These are phyloP conservation scores for Luehdorfia chinensis DNA, from an alignment of 1,140 invertebrate species.

Conservation along the genomic window DNA sequence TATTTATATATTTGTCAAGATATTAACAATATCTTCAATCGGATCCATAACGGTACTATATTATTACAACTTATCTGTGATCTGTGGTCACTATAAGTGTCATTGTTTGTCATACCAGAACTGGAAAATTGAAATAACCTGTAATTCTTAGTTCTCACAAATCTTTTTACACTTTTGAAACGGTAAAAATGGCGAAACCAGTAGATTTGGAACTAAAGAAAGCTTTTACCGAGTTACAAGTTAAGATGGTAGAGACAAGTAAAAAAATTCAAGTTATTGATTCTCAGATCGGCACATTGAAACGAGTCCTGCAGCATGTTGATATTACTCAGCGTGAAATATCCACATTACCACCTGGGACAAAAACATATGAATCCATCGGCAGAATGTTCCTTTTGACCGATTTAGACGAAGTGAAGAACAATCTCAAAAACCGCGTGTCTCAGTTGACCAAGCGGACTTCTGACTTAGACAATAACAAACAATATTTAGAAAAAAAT, in stretches of 20 bases:
- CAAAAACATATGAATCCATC: conserved; percentile 88
- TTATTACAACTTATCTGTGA: too few species aligned
- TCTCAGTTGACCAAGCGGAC: conserved; percentile 83
- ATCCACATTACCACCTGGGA: conserved; percentile 77
- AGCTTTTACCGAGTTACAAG: conserved; percentile 90
- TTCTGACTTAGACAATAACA: conserved; percentile 84
- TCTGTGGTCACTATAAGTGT: too few species aligned
- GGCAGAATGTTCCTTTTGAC: conserved; percentile 91
- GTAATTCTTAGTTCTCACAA: too few species aligned
- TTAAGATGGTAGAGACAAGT: conserved; percentile 88
- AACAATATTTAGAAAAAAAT: conserved; percentile 85
- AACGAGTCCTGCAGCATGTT: conserved; percentile 82
- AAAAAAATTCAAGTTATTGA: conserved; percentile 89
- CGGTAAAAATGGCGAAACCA: conserved; percentile 59
- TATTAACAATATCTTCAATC: too few species aligned
- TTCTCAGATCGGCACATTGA: conserved; percentile 86
- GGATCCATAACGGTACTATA: too few species aligned
- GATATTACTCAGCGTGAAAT: conserved; percentile 83
- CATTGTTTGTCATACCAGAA: too few species aligned
- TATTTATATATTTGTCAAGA: too few species aligned
- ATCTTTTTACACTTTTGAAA: too few species aligned
- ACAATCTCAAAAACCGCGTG: conserved; percentile 80
- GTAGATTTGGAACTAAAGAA: conserved; percentile 80
- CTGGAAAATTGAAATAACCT: too few species aligned
- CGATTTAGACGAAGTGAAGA: conserved; percentile 81